A percentile compares a stretch with the other conserved stretches of the same genome.
Conservation (phyloP, 1,140 invertebrate genomes). For the Magallana ariakensis region DNA sequence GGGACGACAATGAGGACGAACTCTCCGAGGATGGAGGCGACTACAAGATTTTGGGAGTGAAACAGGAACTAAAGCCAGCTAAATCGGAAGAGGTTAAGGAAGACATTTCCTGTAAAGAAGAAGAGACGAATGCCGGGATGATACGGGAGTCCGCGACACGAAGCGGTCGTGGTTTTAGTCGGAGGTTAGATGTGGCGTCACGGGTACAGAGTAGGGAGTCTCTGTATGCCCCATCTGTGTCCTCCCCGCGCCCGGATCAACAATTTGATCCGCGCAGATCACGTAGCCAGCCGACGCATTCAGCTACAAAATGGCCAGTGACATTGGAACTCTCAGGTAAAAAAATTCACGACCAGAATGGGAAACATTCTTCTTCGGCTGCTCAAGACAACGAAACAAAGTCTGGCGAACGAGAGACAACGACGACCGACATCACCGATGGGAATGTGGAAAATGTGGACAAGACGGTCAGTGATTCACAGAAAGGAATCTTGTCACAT, state of each 20-base stretch:
- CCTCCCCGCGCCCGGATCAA: background rate
- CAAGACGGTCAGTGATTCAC: background rate
- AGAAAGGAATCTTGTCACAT: background rate
- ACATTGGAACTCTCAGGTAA: slow-evolving; percentile 45
- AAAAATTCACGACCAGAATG: slow-evolving; percentile 43
- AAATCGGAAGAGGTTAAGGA: background rate
- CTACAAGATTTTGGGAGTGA: slow-evolving; percentile 16
- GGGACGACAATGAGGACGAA: background rate
- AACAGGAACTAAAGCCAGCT: slow-evolving; percentile 24
- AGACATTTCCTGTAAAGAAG: background rate
- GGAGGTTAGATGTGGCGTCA: slow-evolving; percentile 1
- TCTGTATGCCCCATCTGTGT: background rate
- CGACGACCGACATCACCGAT: background rate
- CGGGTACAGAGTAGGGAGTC: slow-evolving; percentile 6
- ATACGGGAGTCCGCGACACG: background rate
- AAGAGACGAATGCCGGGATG: background rate
- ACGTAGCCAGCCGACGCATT: background rate
- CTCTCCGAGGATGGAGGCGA: slow-evolving; percentile 9
- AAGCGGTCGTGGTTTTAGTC: background rate
- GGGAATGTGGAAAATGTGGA: background rate
- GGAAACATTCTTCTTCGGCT: background rate
- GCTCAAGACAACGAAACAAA: background rate
- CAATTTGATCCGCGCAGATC: background rate
- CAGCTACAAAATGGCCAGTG: slow-evolving; percentile 43
- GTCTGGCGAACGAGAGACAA: background rate